Conservation (phyloP, 2,888 invertebrate species). For the Gymnoscelis rufifasciata region DNA sequence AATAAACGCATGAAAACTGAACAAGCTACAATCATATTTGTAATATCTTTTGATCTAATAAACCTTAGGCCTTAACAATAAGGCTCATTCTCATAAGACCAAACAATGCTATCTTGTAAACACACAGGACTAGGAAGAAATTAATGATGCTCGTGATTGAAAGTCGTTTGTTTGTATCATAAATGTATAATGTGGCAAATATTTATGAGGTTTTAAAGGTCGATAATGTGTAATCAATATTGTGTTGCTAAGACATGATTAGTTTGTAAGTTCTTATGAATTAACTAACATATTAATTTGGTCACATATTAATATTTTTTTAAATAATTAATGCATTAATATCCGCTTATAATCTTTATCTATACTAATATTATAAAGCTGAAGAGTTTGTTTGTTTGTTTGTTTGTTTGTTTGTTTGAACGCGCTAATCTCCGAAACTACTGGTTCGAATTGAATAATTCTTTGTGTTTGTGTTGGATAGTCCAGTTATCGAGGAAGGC, state of each 20-base stretch:
- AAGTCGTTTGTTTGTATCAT: conserved; percentile 62
- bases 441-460: no score
- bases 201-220: conserved; percentile 24
- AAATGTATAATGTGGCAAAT: conserved; percentile 45
- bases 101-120: conserved; percentile 30
- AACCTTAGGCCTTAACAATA: conserved; percentile 32
- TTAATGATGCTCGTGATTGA: conserved; percentile 63
- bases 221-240: background rate
- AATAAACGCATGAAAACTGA: conserved; percentile 71
- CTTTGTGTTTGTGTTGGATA: no score
- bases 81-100: conserved; percentile 30
- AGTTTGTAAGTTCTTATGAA: background rate
- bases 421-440: no score
- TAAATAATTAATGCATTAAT: no score
- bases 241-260: background rate
- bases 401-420: no score
- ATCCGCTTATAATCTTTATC: no score
- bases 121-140: conserved; percentile 49
- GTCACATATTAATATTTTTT: no score
- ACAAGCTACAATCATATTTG: conserved; percentile 56
- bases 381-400: no score
- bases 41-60: conserved; percentile 28
- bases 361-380: no score
- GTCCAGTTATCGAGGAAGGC: no score
- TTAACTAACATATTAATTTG: no score